A percentile compares a stretch with the other conserved stretches of the same genome.
Conservation (phyloP, 2,888 invertebrate species). For the Drosophila paracracens region DNA sequence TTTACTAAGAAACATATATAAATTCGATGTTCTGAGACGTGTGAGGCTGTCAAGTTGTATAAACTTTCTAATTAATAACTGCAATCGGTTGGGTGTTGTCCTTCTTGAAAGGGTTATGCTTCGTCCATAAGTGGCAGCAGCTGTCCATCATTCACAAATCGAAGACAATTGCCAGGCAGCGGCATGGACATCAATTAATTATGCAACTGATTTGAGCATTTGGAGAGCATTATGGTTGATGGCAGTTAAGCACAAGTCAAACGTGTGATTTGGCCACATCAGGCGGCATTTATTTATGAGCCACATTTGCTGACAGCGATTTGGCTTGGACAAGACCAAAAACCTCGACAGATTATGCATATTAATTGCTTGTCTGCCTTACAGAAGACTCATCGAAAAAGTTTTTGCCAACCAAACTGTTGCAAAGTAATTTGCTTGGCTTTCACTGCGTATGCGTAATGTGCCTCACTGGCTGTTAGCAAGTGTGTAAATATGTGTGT, state of each 20-base stretch:
- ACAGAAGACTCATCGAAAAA: constrained; percentile 20
- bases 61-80: constrained; percentile 75
- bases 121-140: background rate
- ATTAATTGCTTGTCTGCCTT: constrained; percentile 63
- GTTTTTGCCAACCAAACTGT: constrained; percentile 19
- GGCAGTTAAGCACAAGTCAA: constrained; percentile 66
- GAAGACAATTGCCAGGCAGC: constrained; percentile 49
- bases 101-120: constrained; percentile 26
- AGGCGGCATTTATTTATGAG: constrained; percentile 68
- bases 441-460: constrained; percentile 55
- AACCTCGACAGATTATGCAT: constrained; percentile 71
- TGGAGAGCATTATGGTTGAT: constrained; percentile 35
- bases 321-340: constrained; percentile 50
- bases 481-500: background rate
- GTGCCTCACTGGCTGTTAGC: constrained; percentile 18
- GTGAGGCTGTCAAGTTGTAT: constrained; percentile 45
- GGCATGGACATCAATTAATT: constrained; percentile 61
- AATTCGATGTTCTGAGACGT: constrained; percentile 50
- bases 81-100: constrained; percentile 36
- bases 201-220: constrained; percentile 47
- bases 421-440: constrained; percentile 27
- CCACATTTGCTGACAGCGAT: constrained; percentile 67
- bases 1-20: constrained; percentile 55
- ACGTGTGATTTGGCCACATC: constrained; percentile 28
- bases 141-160: constrained; percentile 40